A percentile compares a stretch with the other conserved stretches of the same genome.
Conservation (phyloP, 2,797 vertebrate species). For the Spondyliosoma cantharus region DNA sequence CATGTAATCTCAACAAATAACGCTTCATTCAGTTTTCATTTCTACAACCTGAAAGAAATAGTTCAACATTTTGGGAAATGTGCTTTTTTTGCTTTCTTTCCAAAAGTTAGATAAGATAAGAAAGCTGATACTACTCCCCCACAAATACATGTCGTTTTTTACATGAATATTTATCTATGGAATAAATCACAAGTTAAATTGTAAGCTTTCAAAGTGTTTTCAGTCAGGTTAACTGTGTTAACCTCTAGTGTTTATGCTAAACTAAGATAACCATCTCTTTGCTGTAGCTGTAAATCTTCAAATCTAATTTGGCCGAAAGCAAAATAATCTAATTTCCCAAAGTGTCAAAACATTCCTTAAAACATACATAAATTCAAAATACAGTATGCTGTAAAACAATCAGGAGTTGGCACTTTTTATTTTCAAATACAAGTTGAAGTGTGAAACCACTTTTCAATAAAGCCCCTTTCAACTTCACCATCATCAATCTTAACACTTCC, state of each 20-base stretch:
- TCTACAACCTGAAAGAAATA: slow-evolving; percentile 8
- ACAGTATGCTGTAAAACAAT: slow-evolving; percentile 44
- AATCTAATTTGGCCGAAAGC: background rate
- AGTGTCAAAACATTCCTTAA: slow-evolving; percentile 24
- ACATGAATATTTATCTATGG: background rate
- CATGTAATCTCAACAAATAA: slow-evolving; percentile 15
- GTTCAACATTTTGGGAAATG: slow-evolving; percentile 11
- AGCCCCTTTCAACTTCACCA: slow-evolving; percentile 12
- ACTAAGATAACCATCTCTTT: background rate
- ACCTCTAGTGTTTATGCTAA: slow-evolving; percentile 2
- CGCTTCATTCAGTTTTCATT: slow-evolving; percentile 13
- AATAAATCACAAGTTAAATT: background rate
- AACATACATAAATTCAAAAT: slow-evolving; percentile 41
- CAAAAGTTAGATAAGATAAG: background rate
- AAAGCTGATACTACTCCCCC: background rate
- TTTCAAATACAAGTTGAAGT: slow-evolving; percentile 29
- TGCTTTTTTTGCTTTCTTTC: background rate
- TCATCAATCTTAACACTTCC: slow-evolving; percentile 11
- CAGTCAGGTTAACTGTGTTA: background rate
- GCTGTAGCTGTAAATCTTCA: background rate
- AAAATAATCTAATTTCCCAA: background rate
- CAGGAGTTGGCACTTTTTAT: slow-evolving; percentile 50
- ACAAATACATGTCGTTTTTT: background rate
- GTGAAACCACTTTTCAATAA: slow-evolving; percentile 34
- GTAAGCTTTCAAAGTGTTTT: background rate